Percentiles rank a stretch among this genome's conserved stretches.
Conservation (phyloP, 2,113 vertebrate genomes). For the Chlorodrepanis virens region DNA sequence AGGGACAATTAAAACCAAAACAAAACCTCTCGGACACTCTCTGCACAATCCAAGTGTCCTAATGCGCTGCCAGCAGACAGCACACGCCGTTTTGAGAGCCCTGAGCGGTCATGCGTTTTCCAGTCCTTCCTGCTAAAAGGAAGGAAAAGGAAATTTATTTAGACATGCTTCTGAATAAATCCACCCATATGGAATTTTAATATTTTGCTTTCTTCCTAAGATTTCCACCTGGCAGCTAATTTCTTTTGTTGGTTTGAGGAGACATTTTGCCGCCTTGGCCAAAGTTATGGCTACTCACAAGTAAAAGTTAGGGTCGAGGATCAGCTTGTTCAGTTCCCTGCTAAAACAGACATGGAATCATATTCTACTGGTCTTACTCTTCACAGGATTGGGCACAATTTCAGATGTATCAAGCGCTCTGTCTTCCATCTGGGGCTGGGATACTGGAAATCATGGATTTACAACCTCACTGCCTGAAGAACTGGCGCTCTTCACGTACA, state of each 20-base stretch:
- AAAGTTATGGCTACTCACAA: neutral
- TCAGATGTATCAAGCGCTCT: neutral
- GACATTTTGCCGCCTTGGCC: neutral
- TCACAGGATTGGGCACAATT: neutral
- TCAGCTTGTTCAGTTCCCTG: neutral
- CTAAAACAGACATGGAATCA: neutral
- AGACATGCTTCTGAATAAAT: neutral
- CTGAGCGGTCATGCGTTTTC: neutral
- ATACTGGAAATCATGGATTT: neutral
- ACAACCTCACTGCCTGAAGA: neutral
- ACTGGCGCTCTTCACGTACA: fast-evolving
- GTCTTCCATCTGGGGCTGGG: neutral
- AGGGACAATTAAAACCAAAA: constrained; percentile 5
- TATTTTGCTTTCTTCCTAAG: neutral
- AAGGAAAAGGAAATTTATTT: neutral
- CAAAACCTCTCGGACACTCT: neutral
- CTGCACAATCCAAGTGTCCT: neutral
- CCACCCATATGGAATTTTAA: neutral
- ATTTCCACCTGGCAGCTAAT: neutral
- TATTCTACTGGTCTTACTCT: neutral
- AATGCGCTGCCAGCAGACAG: neutral
- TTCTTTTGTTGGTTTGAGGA: neutral
- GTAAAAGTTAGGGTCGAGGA: neutral
- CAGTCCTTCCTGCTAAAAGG: neutral
- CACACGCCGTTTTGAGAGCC: neutral